Percentiles rank a stretch among this genome's conserved stretches.
Evolutionary conservation across 2,113 vertebrate genomes (phyloP).

Genomic region (Pleuronectes platessa): DNA sequence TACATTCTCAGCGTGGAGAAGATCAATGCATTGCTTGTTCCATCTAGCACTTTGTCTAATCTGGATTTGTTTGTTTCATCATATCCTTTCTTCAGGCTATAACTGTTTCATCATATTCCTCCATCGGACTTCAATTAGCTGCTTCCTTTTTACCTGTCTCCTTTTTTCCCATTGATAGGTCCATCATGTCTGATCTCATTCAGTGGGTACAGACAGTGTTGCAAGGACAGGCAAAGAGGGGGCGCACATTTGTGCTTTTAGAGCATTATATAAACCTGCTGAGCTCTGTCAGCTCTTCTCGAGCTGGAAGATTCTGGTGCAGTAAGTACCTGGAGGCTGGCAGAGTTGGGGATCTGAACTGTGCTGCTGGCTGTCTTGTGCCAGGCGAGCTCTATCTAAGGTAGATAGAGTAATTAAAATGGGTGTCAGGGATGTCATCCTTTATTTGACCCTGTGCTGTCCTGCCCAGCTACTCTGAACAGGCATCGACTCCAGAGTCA

Average conservation of each 20-base stretch:
- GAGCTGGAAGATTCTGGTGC: slow-evolving; percentile 41
- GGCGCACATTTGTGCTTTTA: slow-evolving; percentile 48
- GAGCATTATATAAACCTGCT: slow-evolving; percentile 55
- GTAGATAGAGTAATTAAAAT: slow-evolving; percentile 72
- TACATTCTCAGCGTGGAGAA: slow-evolving; percentile 6
- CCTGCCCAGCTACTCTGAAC: slow-evolving; percentile 42
- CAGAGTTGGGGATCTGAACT: slow-evolving; percentile 37
- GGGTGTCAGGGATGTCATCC: slow-evolving; percentile 63
- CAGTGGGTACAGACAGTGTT: slow-evolving; percentile 24
- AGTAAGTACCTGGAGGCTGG: slow-evolving; percentile 37
- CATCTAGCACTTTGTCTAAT: slow-evolving; percentile 47
- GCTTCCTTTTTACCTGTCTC: slow-evolving; percentile 41
- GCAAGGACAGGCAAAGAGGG: slow-evolving; percentile 47
- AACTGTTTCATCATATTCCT: slow-evolving; percentile 60
- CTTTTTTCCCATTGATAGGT: slow-evolving; percentile 58
- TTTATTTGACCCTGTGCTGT: slow-evolving; percentile 66
- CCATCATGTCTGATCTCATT: slow-evolving; percentile 65
- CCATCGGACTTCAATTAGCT: slow-evolving; percentile 58
- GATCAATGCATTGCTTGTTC: slow-evolving; percentile 60
- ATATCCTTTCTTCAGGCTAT: slow-evolving; percentile 43
- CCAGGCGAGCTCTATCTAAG: slow-evolving; percentile 45
- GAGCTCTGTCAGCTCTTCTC: slow-evolving; percentile 42
- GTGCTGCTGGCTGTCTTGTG: slow-evolving; percentile 31
- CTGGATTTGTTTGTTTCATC: slow-evolving; percentile 53
- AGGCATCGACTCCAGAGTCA: slow-evolving; percentile 42